A percentile compares a stretch with the other conserved stretches of the same genome.
Conservation (phyloP, 2,888 invertebrate genomes). For the Lithophane leautieri region DNA sequence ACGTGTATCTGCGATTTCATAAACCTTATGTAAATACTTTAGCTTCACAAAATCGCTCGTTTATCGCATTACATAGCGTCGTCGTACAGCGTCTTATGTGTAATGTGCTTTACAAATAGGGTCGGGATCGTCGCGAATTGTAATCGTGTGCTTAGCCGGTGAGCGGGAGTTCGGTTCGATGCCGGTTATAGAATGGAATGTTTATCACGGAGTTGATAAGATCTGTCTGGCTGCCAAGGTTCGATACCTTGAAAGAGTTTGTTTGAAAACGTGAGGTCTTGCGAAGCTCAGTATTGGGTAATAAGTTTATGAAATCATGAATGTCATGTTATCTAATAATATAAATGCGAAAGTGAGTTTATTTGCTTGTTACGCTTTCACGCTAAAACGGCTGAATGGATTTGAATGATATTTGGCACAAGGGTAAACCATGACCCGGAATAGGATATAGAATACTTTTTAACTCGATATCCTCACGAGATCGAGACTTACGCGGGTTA, state of each 20-base stretch:
- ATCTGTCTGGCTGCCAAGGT: conserved; percentile 32
- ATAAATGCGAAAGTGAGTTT: too few species aligned
- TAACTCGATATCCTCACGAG: too few species aligned
- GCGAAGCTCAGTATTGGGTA: neutral
- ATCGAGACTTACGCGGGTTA: too few species aligned
- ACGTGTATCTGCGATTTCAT: conserved; percentile 22
- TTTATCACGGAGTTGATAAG: conserved; percentile 45
- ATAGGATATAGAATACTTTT: too few species aligned
- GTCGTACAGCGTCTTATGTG: conserved; percentile 41
- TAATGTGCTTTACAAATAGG: conserved; percentile 53
- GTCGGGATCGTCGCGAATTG: conserved; percentile 61
- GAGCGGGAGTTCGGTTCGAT: conserved; percentile 55
- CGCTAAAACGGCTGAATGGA: too few species aligned
- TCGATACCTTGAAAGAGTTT: conserved; percentile 15
- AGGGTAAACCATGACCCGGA: too few species aligned
- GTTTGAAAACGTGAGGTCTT: neutral
- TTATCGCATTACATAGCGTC: conserved; percentile 28
- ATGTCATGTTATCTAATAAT: too few species aligned
- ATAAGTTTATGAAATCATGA: neutral
- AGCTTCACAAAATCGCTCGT: conserved; percentile 23
- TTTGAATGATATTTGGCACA: too few species aligned
- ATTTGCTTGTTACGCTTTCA: too few species aligned
- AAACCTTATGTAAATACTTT: conserved; percentile 41
- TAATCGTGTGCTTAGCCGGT: conserved; percentile 69
- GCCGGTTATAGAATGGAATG: conserved; percentile 60